phyloP scores from a whole-genome alignment of 1,140 invertebrate genomes.

The Acromyrmex heyeri region DNA sequence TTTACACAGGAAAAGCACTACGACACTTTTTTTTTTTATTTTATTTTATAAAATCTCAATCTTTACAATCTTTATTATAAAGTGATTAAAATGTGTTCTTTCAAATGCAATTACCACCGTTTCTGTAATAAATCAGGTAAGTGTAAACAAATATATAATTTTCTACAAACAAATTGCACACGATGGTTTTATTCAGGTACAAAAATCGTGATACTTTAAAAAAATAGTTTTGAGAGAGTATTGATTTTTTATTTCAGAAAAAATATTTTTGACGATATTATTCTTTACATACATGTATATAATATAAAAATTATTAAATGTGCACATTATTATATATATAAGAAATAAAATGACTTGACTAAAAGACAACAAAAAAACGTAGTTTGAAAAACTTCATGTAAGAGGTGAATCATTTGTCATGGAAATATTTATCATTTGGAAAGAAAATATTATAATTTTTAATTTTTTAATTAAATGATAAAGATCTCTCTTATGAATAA shows the following conservation, averaged over 20 bases:
- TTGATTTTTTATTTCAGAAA: neutral
- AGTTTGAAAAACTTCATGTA: neutral
- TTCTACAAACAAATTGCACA: conserved; percentile 26
- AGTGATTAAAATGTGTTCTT: conserved; percentile 16
- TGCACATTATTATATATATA: neutral
- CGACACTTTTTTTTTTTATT: neutral
- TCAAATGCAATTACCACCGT: neutral
- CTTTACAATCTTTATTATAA: conserved; percentile 27
- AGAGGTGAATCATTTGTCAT: too few relatives aligned
- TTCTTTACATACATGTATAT: neutral
- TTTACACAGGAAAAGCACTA: neutral
- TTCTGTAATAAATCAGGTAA: conserved; percentile 25
- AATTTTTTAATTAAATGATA: neutral
- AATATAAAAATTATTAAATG: too few relatives aligned
- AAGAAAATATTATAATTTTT: neutral
- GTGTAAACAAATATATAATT: conserved; percentile 28
- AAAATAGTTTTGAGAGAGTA: neutral
- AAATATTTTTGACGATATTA: neutral
- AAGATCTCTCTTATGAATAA: neutral
- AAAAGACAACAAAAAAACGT: neutral
- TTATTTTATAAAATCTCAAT: neutral
- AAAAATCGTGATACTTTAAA: neutral
- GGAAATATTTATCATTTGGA: too few relatives aligned
- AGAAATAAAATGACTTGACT: neutral
- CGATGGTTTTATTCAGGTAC: neutral